Percentiles rank a stretch among this genome's conserved stretches.
Conservation (phyloP, 2,888 invertebrate genomes). For the Diarsia brunnea region DNA sequence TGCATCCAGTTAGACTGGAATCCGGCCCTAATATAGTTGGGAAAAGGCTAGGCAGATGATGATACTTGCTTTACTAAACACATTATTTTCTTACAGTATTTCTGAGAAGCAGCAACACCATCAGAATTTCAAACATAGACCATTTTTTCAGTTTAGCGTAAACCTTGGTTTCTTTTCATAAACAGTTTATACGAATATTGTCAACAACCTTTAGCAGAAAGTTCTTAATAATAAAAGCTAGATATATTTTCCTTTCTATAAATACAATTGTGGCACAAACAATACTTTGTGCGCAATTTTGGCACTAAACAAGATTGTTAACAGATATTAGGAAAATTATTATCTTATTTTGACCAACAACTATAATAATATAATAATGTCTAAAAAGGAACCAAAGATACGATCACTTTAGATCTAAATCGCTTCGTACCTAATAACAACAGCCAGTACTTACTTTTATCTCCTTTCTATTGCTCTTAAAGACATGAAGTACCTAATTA, state of each 20-base stretch:
- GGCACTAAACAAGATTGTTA: conserved; percentile 33
- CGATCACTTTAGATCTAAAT: conserved; percentile 27
- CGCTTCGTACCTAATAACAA: conserved; percentile 41
- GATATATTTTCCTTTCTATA: conserved; percentile 17
- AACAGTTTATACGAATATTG: background rate
- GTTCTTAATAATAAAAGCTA: conserved; percentile 12
- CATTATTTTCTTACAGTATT: background rate
- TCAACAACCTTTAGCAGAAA: conserved; percentile 18
- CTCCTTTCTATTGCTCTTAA: conserved; percentile 51
- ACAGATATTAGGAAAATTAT: conserved; percentile 43
- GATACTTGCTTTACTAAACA: too few species aligned
- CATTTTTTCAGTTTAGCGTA: background rate
- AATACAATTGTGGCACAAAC: conserved; percentile 41
- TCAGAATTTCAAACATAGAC: background rate
- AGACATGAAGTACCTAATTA: conserved; percentile 62
- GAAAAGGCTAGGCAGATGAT: too few species aligned
- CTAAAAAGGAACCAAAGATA: conserved; percentile 14
- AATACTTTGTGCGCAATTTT: conserved; percentile 26
- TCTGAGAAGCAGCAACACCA: background rate
- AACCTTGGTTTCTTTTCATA: background rate
- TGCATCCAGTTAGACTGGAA: too few species aligned
- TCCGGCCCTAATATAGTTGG: too few species aligned
- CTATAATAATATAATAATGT: background rate
- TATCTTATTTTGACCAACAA: conserved; percentile 56
- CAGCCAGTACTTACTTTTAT: conserved; percentile 50